Evolutionary conservation across 2,888 invertebrate species (phyloP).

Genomic region (Cataglyphis altisquamis): DNA sequence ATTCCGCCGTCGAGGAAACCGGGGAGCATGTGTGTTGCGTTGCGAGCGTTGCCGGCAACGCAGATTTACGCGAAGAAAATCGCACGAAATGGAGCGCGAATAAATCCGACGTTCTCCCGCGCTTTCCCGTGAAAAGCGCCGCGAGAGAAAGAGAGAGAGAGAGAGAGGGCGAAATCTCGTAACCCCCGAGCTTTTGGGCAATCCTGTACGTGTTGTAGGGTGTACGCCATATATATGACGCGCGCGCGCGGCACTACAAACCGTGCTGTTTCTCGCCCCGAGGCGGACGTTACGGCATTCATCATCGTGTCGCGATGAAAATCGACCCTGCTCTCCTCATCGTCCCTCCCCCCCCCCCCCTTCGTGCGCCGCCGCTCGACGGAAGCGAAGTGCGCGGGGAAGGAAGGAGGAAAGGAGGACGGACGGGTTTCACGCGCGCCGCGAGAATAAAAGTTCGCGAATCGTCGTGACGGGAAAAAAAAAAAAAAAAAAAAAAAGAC

Average conservation of each 20-base stretch:
- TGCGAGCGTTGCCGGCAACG: slow-evolving; percentile 28
- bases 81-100: slow-evolving; percentile 54
- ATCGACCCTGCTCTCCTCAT: background rate
- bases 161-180: slow-evolving; percentile 37
- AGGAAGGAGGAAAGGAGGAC: slow-evolving; percentile 9
- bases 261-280: slow-evolving; percentile 54
- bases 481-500: background rate
- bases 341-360: background rate
- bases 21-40: background rate
- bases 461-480: slow-evolving; percentile 10
- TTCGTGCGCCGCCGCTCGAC: background rate
- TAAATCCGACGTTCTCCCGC: slow-evolving; percentile 47
- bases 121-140: background rate
- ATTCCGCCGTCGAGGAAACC: slow-evolving; percentile 14
- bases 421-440: background rate
- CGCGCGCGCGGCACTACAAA: slow-evolving; percentile 9
- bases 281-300: slow-evolving; percentile 52
- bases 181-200: slow-evolving; percentile 42
- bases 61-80: slow-evolving; percentile 56
- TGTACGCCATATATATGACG: background rate
- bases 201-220: background rate
- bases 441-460: slow-evolving; percentile 32
- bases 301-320: slow-evolving; percentile 57
- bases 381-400: background rate
- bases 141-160: background rate